Conservation (phyloP, 2,797 vertebrate genomes). For the Mus minutoides region DNA sequence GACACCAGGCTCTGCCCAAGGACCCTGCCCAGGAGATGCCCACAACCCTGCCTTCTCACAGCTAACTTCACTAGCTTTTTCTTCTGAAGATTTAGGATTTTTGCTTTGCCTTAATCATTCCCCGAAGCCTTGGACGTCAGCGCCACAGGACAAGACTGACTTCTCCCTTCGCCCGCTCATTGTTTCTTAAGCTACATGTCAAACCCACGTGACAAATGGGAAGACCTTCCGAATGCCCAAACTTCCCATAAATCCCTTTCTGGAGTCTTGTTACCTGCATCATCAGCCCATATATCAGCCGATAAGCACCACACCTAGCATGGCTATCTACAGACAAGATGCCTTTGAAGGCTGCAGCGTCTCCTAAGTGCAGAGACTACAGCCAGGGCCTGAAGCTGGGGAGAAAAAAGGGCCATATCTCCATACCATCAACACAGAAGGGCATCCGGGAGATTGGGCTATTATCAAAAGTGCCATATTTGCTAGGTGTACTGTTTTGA, state of each 20-base stretch:
- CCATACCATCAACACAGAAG: neutral
- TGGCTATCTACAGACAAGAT: slow-evolving; percentile 31
- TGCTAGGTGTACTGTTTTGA: neutral
- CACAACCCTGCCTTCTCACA: neutral
- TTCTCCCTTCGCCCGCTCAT: slow-evolving; percentile 8
- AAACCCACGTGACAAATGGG: slow-evolving; percentile 60
- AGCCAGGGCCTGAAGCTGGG: neutral
- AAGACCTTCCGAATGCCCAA: slow-evolving; percentile 74
- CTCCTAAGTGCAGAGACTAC: neutral
- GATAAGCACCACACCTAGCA: neutral
- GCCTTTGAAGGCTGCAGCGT: neutral
- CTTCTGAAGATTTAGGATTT: slow-evolving; percentile 63
- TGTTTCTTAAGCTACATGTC: slow-evolving; percentile 70
- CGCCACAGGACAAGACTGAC: neutral
- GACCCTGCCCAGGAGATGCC: neutral
- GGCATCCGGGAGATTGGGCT: slow-evolving; percentile 7
- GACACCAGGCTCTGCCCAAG: neutral
- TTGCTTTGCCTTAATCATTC: slow-evolving; percentile 61
- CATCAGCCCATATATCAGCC: slow-evolving; percentile 49
- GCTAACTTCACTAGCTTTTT: slow-evolving; percentile 34
- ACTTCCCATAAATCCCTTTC: slow-evolving; percentile 59
- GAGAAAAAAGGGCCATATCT: slow-evolving; percentile 11
- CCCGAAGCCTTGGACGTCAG: slow-evolving; percentile 67
- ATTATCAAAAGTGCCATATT: slow-evolving; percentile 46
- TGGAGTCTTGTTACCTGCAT: neutral